These are phyloP conservation scores for Eulemur coronatus DNA, from an alignment of 2,797 vertebrate genomes.

Conservation along the genomic window DNA sequence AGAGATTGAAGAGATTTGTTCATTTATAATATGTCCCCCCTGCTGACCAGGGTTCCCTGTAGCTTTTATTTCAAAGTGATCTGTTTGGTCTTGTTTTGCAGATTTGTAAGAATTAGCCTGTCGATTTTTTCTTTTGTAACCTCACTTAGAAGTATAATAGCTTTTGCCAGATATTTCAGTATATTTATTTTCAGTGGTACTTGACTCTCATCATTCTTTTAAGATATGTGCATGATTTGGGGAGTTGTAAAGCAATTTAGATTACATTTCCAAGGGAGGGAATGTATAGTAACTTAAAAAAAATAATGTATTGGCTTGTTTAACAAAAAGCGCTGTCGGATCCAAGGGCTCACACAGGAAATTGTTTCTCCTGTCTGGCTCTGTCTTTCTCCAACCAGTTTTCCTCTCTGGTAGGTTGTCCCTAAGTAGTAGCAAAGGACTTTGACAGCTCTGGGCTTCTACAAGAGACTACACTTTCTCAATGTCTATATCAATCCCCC, in stretches of 20 bases:
- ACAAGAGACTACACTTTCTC: background rate
- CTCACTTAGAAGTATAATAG: constrained; percentile 37
- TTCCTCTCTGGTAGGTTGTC: background rate
- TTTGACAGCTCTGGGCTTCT: background rate
- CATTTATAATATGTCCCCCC: constrained; percentile 23
- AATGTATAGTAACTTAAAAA: background rate
- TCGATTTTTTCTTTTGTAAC: constrained; percentile 26
- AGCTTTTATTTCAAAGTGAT: constrained; percentile 58
- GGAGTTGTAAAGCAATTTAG: background rate
- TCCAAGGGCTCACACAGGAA: background rate
- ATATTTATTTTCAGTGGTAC: constrained; percentile 27
- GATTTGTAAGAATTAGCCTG: constrained; percentile 50
- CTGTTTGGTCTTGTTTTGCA: constrained; percentile 64
- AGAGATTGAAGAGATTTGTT: constrained; percentile 67
- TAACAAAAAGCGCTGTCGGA: background rate
- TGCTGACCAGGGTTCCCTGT: constrained; percentile 37
- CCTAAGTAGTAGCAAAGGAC: background rate
- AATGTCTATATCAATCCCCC: background rate
- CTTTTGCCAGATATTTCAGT: constrained; percentile 18
- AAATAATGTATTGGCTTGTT: background rate
- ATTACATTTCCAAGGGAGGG: background rate
- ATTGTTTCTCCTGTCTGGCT: background rate
- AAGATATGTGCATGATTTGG: background rate
- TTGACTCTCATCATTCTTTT: background rate
- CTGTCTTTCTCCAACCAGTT: background rate